A percentile compares a stretch with the other conserved stretches of the same genome.
Evolutionary conservation across 1,140 invertebrate genomes (phyloP).

Genomic region (Nebria ingens): DNA sequence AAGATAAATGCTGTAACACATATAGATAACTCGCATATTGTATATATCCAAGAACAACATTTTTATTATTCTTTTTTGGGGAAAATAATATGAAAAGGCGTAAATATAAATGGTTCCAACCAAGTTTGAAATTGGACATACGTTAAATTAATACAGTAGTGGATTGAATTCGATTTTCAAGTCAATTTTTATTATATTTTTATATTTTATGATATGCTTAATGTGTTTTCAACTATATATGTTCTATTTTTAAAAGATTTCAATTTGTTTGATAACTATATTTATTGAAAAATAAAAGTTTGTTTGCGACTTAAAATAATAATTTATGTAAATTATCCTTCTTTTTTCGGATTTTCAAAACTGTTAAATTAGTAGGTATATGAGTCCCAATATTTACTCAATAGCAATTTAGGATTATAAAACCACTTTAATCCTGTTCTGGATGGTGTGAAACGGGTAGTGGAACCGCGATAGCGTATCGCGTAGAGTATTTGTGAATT

Average conservation of each 20-base stretch:
- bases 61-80: conserved; percentile 1
- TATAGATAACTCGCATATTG: neutral
- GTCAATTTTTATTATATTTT: neutral
- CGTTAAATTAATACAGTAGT: neutral
- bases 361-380: neutral
- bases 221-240: neutral
- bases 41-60: neutral
- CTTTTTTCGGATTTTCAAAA: no score
- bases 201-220: neutral
- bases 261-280: no score
- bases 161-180: neutral
- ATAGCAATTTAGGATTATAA: neutral
- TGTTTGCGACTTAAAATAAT: no score
- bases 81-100: conserved; percentile 3
- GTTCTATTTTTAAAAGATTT: neutral
- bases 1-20: neutral
- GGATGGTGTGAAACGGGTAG: neutral
- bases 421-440: neutral
- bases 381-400: neutral
- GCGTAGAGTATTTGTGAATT: neutral
- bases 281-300: no score
- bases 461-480: neutral
- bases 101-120: neutral
- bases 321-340: no score
- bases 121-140: neutral